Base-by-base conservation (phyloP, 2,113 vertebrate genomes). In the Osmerus mordax region DNA sequence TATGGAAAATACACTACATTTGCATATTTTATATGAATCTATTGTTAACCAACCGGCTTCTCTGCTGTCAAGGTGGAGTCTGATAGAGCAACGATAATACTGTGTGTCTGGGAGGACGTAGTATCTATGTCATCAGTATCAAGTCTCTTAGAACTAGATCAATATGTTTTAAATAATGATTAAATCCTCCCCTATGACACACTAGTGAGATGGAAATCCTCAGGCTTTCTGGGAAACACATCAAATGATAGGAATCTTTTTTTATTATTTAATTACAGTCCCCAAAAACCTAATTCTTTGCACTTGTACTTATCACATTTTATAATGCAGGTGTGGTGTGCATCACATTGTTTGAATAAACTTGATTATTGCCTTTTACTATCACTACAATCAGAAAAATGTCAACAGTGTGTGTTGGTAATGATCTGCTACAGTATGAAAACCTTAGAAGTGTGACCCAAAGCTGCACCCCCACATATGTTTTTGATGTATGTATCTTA, bases 121-220 rank as follows among this genome's bases (percentile, higher is more conserved):
- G 81, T 84, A 84, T 78, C 74, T 70, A 84, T 86, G 78, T 83
- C 86, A 83, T 87, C 84, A 87, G 72, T 32, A 70, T 86, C 82
- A 62, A 72, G 25, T 80, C n/a, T 18, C 55, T 56, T 56, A 56
- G 51, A 65, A 64, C 72, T 70, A 4, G 25, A 28, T 8, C n/a
- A 11, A 56, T 56, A 18, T 18, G n/a, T 18, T 19, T 56, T 2
- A 56, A 56, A 15, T 11, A 56, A 18, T 56, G 41, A 47, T 47
- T 47, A 47, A 47, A 47, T 47, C 41, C 41, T 47, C 41, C 41
- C 41, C 41, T 47, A 47, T 47, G n/a, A 56, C 55, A 18, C 3
- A 3, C 15, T 11, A n/a, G 55, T 56, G 55, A 56, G 15, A 16
- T 18, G 16, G 16, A 19, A 56, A 7, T 56, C 55, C 55, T 19